Percentiles rank a stretch among this genome's conserved stretches.
phyloP scores from a whole-genome alignment of 2,888 invertebrate genomes.

The Plemyria rubiginata region DNA sequence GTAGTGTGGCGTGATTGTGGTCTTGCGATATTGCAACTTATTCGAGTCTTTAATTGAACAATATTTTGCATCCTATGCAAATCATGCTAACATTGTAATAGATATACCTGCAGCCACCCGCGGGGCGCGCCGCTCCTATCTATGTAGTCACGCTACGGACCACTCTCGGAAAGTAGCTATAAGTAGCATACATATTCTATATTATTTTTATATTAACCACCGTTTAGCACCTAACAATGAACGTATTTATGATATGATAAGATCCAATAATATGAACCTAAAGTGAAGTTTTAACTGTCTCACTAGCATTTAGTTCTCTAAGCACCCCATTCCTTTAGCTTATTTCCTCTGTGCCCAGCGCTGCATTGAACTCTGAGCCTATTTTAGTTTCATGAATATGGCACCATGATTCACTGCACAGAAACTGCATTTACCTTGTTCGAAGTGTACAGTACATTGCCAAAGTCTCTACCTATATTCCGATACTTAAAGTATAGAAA shows the following conservation, averaged over 20 bases:
- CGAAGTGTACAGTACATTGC: constrained; percentile 18
- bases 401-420: constrained; percentile 21
- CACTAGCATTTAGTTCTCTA: neutral
- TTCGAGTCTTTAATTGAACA: constrained; percentile 8
- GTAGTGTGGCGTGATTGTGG: constrained; percentile 44
- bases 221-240: too few species aligned
- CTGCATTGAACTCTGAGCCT: constrained; percentile 12
- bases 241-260: too few species aligned
- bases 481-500: neutral
- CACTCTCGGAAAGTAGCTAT: too few species aligned
- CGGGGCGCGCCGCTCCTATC: neutral
- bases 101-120: neutral
- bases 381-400: constrained; percentile 27
- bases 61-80: constrained; percentile 7
- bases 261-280: too few species aligned
- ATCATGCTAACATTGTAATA: neutral
- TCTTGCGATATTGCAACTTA: constrained; percentile 10
- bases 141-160: neutral
- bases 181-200: too few species aligned
- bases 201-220: too few species aligned
- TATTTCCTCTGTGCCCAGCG: constrained; percentile 5
- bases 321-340: neutral
- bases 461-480: neutral
- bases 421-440: constrained; percentile 15
- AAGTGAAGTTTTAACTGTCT: neutral